Percentiles rank a stretch among this genome's conserved stretches.
phyloP scores from a whole-genome alignment of 37 sponge, comb jelly and placozoan species.

The Beroe ovata region DNA sequence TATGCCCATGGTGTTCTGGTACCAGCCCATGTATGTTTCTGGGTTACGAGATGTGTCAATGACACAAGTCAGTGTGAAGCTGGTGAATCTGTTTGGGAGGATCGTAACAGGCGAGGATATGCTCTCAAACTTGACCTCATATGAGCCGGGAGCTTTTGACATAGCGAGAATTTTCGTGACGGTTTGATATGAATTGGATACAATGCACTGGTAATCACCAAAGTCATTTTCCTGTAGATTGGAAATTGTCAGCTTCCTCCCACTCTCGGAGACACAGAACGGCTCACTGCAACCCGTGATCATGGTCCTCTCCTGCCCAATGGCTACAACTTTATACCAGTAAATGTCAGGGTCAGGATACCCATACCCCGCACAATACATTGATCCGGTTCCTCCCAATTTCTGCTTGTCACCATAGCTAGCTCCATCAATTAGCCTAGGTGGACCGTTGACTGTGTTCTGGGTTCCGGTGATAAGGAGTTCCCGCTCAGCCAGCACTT shows the following conservation, averaged over 20 bases:
- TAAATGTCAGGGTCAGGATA: conserved; percentile 24
- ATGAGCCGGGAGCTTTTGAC: conserved; percentile 13
- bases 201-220: conserved; percentile 46
- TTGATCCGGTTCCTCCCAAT: background rate
- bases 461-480: conserved; percentile 34
- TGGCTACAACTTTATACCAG: conserved; percentile 39
- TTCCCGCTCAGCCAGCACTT: background rate
- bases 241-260: conserved; percentile 35
- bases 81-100: conserved; percentile 36
- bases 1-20: conserved; percentile 48
- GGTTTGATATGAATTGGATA: background rate
- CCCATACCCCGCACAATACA: conserved; percentile 64
- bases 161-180: background rate
- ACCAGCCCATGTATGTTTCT: conserved; percentile 61
- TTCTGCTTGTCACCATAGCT: conserved; percentile 39
- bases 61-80: conserved; percentile 33
- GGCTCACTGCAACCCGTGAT: conserved; percentile 16
- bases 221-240: conserved; percentile 11
- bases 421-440: background rate
- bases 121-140: conserved; percentile 19
- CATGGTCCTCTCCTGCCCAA: conserved; percentile 1
- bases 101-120: conserved; percentile 31
- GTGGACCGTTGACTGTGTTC: conserved; percentile 45
- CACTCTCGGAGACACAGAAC: conserved; percentile 19
- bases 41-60: conserved; percentile 50